Evolutionary conservation across 2,888 invertebrate species (phyloP), one percentile per base, ranked within the genome.

Genomic region (Coleophora flavipennella): DNA sequence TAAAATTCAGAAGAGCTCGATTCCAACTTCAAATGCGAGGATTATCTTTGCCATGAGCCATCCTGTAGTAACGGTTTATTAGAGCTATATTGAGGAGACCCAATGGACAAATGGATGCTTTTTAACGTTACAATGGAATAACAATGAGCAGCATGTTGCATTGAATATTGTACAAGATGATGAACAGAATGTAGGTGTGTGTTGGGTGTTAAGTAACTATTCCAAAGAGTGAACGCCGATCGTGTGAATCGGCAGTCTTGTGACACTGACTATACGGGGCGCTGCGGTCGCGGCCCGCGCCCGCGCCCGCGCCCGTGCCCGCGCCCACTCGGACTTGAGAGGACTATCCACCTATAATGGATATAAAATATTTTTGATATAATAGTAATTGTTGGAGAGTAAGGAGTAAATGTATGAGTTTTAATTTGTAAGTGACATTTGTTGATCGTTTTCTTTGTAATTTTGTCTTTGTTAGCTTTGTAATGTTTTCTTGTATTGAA

Each of bases 401-500:
- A 71, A 72, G 74, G 63, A 69, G 62, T 67, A 72, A 76, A 73
- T 70, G 71, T 73, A 75, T 67, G 73, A 74, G 66, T 74, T 77
- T 77, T 78, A 72, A 81, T 81, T 80, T 78, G 70, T 84, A 81
- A 80, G 80, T 77, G 75, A 73, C 74, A 75, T 77, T 78, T 80
- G 79, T 80, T 83, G 78, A 78, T 77, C 72, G 77, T 80, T 81
- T 79, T 80, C 74, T 77, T 80, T 74, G 71, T 79, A 77, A 71
- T 78, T 77, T 79, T 78, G 73, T 77, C 72, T 81, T 79, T 81
- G 78, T 83, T 80, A 79, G 78, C 80, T 79, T 77, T 76, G 66
- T 77, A 68, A 73, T 73, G 74, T 78, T 78, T 80, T 70, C 67
- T 70, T 74, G 66, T 74, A 73, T 69, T 58, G 60, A 62, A 64